Conservation (phyloP, 2,113 vertebrate genomes). For the Sinosuthora webbiana region DNA sequence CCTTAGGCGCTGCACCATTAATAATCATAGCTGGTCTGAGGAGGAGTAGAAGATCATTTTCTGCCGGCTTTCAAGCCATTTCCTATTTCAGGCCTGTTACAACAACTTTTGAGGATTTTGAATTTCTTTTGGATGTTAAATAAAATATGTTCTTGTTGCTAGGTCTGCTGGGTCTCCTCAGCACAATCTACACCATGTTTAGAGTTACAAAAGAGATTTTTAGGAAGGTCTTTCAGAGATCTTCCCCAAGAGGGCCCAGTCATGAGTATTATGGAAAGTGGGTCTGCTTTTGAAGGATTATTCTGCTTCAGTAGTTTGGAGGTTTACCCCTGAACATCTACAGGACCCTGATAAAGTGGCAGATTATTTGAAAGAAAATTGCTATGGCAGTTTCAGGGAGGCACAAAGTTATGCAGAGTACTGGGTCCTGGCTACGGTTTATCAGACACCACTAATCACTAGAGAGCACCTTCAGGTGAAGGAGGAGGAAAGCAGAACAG, state of each 20-base stretch:
- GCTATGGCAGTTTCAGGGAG: not conserved
- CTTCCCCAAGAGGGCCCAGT: not conserved
- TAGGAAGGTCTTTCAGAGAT: not conserved
- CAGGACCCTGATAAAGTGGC: not conserved
- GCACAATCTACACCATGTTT: not conserved
- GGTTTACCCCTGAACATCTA: not conserved
- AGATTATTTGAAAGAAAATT: not conserved
- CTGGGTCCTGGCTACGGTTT: not conserved
- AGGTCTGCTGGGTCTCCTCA: no score
- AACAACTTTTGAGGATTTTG: not conserved
- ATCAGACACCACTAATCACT: accelerated
- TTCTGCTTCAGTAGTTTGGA: not conserved
- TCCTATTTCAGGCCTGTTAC: not conserved
- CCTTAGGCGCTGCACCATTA: accelerated
- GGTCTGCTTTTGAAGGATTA: not conserved
- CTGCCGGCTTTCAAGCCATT: not conserved
- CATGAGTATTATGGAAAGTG: not conserved
- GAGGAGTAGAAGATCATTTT: not conserved
- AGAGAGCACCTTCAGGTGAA: not conserved
- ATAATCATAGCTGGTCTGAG: not conserved
- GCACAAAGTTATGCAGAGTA: not conserved
- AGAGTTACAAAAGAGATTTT: not conserved
- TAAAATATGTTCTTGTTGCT: not conserved
- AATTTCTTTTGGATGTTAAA: not conserved
- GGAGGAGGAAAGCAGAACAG: not conserved